phyloP scores from a whole-genome alignment of 2,888 invertebrate genomes.

The Argyresthia albistria region DNA sequence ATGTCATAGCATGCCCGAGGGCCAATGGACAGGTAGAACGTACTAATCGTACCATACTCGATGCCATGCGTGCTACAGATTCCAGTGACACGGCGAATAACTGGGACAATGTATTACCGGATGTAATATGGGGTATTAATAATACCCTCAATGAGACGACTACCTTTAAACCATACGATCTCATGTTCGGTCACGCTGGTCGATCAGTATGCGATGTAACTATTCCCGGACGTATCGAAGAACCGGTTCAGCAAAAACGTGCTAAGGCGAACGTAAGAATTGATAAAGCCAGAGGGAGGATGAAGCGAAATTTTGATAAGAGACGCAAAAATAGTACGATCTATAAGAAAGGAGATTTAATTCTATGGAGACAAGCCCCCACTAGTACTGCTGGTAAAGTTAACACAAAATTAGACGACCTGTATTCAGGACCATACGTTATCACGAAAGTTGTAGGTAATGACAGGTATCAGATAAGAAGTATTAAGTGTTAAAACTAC shows the following conservation, averaged over 20 bases:
- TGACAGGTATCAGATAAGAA: conserved; percentile 18
- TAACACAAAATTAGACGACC: conserved; percentile 15
- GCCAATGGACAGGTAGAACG: conserved; percentile 10
- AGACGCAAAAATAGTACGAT: conserved; percentile 8
- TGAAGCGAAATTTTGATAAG: conserved; percentile 12
- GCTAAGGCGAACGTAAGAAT: background rate
- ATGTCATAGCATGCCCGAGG: background rate
- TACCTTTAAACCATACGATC: conserved; percentile 13
- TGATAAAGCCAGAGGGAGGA: background rate
- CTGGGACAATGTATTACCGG: background rate
- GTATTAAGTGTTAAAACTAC: no score
- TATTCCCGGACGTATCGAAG: background rate
- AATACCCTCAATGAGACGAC: conserved; percentile 14
- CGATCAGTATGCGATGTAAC: conserved; percentile 9
- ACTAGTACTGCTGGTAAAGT: conserved; percentile 10
- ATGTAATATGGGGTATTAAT: conserved; percentile 18
- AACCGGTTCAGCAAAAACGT: background rate
- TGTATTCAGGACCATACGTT: conserved; percentile 6
- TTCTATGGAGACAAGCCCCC: conserved; percentile 12
- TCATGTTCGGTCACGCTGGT: conserved; percentile 15
- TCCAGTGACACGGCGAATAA: conserved; percentile 10
- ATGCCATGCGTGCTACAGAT: conserved; percentile 14
- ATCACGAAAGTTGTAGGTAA: conserved; percentile 16
- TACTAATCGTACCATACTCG: conserved; percentile 14
- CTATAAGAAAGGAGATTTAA: conserved; percentile 15